These are phyloP conservation scores for Drosophila bunnanda DNA, from an alignment of 2,888 invertebrate species.

Conservation along the genomic window DNA sequence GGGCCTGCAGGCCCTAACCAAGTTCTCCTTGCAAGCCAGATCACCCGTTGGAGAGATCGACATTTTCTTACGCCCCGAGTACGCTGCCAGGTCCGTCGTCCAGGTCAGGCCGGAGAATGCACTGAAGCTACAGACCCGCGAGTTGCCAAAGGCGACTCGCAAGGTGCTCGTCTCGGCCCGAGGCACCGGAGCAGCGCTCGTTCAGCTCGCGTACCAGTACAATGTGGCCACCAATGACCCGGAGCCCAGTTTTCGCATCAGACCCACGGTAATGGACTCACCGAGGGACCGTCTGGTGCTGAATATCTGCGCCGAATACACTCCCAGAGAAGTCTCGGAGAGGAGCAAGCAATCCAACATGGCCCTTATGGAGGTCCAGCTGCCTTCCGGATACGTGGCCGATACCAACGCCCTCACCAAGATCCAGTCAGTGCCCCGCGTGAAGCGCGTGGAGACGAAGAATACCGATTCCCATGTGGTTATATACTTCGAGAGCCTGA, in stretches of 20 bases:
- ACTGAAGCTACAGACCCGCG: slow-evolving; percentile 91
- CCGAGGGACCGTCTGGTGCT: slow-evolving; percentile 92
- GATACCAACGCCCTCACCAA: slow-evolving; percentile 90
- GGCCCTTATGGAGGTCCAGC: slow-evolving; percentile 94
- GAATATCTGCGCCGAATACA: slow-evolving; percentile 91
- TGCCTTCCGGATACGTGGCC: slow-evolving; percentile 95
- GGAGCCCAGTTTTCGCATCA: slow-evolving; percentile 93
- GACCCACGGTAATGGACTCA: slow-evolving; percentile 93
- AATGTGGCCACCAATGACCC: slow-evolving; percentile 94
- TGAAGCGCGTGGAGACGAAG: slow-evolving; percentile 88
- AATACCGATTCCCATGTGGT: slow-evolving; percentile 88
- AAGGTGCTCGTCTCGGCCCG: slow-evolving; percentile 90
- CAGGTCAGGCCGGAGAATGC: slow-evolving; percentile 90
- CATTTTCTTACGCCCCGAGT: slow-evolving; percentile 61
- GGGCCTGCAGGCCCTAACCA: slow-evolving; percentile 89
- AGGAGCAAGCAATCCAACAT: slow-evolving; percentile 89
- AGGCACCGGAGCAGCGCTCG: slow-evolving; percentile 91
- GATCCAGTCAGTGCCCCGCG: slow-evolving; percentile 85
- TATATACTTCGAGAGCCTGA: slow-evolving; percentile 90
- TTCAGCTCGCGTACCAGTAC: slow-evolving; percentile 92
- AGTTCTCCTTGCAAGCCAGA: slow-evolving; percentile 87
- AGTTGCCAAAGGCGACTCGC: slow-evolving; percentile 85
- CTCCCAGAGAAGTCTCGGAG: slow-evolving; percentile 53
- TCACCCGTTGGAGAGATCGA: slow-evolving; percentile 68
- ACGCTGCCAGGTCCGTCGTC: slow-evolving; percentile 60